These are phyloP conservation scores for Tinamus guttatus DNA, from an alignment of 2,113 vertebrate species.

Conservation along the genomic window DNA sequence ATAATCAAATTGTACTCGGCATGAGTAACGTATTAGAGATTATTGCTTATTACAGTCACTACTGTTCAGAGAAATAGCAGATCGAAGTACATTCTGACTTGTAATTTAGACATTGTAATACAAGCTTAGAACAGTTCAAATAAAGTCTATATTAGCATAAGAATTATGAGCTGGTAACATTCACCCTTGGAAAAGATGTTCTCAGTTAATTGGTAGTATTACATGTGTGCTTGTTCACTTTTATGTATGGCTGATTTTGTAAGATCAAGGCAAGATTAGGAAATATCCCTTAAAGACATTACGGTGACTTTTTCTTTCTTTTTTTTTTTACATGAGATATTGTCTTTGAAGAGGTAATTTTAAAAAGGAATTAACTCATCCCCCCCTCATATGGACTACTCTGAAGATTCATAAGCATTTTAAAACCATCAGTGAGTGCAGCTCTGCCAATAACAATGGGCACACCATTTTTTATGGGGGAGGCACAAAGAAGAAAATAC, in stretches of 20 bases:
- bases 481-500: background rate
- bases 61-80: background rate
- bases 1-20: background rate
- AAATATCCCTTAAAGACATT: background rate
- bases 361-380: background rate
- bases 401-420: background rate
- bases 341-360: background rate
- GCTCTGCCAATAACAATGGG: background rate
- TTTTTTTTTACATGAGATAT: background rate
- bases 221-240: background rate
- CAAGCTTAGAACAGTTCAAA: background rate
- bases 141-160: background rate
- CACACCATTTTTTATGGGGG: background rate
- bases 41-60: background rate
- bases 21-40: background rate
- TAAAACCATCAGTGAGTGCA: background rate
- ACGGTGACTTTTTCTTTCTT: background rate
- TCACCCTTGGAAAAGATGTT: background rate
- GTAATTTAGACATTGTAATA: background rate
- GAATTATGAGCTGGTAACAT: background rate
- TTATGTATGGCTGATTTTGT: background rate
- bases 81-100: background rate
- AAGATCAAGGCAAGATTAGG: background rate
- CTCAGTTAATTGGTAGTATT: background rate
- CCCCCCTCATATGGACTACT: background rate